These are phyloP conservation scores for Acanthornis magna DNA, from an alignment of 2,797 vertebrate genomes.

Conservation along the genomic window DNA sequence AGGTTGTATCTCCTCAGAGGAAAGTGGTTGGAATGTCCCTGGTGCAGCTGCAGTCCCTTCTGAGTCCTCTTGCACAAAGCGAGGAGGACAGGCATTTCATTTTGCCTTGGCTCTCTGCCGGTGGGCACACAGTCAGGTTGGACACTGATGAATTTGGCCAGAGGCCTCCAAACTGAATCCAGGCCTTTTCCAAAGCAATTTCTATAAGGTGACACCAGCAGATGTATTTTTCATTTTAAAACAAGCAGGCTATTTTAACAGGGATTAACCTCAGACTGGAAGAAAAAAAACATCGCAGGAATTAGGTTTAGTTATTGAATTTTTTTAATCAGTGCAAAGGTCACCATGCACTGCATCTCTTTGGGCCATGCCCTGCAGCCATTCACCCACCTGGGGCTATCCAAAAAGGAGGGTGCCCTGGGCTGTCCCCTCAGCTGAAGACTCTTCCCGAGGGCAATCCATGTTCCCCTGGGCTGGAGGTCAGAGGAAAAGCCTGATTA, in stretches of 20 bases:
- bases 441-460: not conserved
- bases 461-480: not conserved
- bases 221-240: constrained; percentile 5
- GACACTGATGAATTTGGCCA: not conserved
- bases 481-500: not conserved
- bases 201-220: not conserved
- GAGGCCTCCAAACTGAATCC: not conserved
- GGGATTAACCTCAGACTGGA: not conserved
- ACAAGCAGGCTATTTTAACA: not conserved
- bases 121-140: not conserved
- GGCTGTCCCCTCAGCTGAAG: not conserved
- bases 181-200: constrained; percentile 12
- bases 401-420: not conserved
- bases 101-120: not conserved
- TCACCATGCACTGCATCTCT: not conserved
- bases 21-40: not conserved
- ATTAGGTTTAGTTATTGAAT: not conserved
- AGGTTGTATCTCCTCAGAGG: not conserved
- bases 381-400: not conserved
- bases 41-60: not conserved
- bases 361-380: not conserved
- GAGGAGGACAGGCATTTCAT: not conserved
- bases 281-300: not conserved
- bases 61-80: not conserved
- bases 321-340: not conserved